Percentiles rank a stretch among this genome's conserved stretches.
phyloP scores from a whole-genome alignment of 2,113 vertebrate genomes.

The Morone saxatilis region DNA sequence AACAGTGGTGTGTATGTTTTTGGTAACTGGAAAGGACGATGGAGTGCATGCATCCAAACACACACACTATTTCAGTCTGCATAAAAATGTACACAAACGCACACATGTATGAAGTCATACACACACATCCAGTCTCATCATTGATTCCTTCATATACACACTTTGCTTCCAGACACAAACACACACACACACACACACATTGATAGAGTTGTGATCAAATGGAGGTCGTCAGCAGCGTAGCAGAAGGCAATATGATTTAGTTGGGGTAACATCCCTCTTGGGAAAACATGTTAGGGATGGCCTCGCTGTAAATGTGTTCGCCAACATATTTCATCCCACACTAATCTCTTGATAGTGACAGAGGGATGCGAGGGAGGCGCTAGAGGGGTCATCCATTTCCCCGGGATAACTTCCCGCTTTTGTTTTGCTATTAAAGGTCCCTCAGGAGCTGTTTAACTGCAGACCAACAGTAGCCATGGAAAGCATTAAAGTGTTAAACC shows the following conservation, averaged over 20 bases:
- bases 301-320: conserved; percentile 14
- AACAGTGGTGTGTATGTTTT: conserved; percentile 20
- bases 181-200: neutral
- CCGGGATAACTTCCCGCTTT: conserved; percentile 8
- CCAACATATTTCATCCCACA: conserved; percentile 24
- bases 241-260: conserved; percentile 22
- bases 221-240: conserved; percentile 9
- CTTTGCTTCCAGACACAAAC: neutral
- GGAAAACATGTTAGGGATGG: conserved; percentile 30
- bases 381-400: conserved; percentile 24
- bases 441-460: conserved; percentile 15
- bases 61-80: neutral
- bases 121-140: neutral
- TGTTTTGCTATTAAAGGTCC: conserved; percentile 1
- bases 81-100: neutral
- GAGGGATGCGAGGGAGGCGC: conserved; percentile 4
- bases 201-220: neutral
- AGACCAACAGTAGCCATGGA: neutral
- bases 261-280: conserved; percentile 23
- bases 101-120: neutral
- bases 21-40: neutral
- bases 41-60: neutral
- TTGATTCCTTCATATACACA: neutral
- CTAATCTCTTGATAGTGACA: conserved; percentile 27
- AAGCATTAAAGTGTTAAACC: conserved; percentile 47